phyloP scores from a whole-genome alignment of 1,140 invertebrate species.

The Calosoma granatense region DNA sequence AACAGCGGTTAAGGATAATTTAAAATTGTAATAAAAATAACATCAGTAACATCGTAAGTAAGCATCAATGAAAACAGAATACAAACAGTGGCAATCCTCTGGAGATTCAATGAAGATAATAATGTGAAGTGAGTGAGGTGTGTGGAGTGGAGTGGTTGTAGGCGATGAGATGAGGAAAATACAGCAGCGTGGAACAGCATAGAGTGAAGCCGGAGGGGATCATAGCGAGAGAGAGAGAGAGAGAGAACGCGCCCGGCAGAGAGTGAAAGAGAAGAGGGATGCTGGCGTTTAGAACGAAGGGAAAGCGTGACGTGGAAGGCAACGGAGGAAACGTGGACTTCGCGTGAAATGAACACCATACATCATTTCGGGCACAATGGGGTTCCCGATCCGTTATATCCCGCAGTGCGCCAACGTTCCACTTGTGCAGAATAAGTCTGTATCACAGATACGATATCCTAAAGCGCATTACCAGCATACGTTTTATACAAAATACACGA shows the following conservation, averaged over 20 bases:
- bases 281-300: too few species aligned
- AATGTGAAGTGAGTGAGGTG: too few species aligned
- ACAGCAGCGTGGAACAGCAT: background rate
- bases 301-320: too few species aligned
- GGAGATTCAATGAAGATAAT: background rate
- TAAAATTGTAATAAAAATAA: background rate
- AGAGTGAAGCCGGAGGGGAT: background rate
- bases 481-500: background rate
- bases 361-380: conserved; percentile 24
- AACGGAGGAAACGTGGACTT: too few species aligned
- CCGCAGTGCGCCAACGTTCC: background rate
- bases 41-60: background rate
- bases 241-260: conserved; percentile 3
- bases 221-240: too few species aligned
- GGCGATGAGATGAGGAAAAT: background rate
- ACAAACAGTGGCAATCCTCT: background rate
- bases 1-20: too few species aligned
- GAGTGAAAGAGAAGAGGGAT: conserved; percentile 14
- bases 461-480: background rate
- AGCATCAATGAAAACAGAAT: background rate
- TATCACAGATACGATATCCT: background rate
- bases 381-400: background rate
- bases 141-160: background rate
- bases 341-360: conserved; percentile 24
- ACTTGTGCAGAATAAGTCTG: background rate